Conservation (phyloP, 2,797 vertebrate species). For the Betta splendens region DNA sequence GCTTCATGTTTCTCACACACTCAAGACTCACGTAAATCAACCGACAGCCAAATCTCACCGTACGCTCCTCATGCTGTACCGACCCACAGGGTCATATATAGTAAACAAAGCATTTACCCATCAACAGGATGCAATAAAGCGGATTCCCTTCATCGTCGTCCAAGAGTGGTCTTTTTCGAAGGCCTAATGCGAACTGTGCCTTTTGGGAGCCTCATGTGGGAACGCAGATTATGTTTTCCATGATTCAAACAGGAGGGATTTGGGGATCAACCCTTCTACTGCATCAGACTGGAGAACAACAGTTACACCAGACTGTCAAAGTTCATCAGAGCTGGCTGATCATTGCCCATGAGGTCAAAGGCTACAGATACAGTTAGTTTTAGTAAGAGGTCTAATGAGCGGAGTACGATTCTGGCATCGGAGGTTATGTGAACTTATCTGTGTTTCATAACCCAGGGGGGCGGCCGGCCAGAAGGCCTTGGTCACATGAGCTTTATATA, state of each 20-base stretch:
- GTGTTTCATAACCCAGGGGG: constrained; percentile 13
- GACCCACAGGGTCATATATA: constrained; percentile 45
- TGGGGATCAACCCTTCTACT: constrained; percentile 11
- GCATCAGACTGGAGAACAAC: constrained; percentile 4
- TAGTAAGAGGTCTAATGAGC: constrained; percentile 27
- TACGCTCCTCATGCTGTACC: constrained; percentile 32
- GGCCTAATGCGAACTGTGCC: constrained; percentile 27
- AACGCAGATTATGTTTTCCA: constrained; percentile 30
- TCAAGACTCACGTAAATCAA: constrained; percentile 47
- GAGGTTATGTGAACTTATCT: constrained; percentile 61
- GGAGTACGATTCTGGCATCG: constrained; percentile 33
- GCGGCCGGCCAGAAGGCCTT: constrained; percentile 7
- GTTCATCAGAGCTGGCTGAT: constrained; percentile 33
- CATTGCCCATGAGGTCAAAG: constrained; percentile 22
- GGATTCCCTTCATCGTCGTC: constrained; percentile 41
- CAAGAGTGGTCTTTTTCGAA: constrained; percentile 48
- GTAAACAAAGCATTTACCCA: constrained; percentile 47
- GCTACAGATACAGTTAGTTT: constrained; percentile 45
- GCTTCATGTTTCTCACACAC: constrained; percentile 63
- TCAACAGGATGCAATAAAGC: constrained; percentile 60
- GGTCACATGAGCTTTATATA: constrained; percentile 22
- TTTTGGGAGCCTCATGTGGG: constrained; percentile 33
- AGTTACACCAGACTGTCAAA: constrained; percentile 34
- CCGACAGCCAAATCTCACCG: constrained; percentile 52
- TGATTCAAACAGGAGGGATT: constrained; percentile 25